These are phyloP conservation scores for Baryphthengus martii DNA, from an alignment of 2,113 vertebrate species.

Conservation along the genomic window DNA sequence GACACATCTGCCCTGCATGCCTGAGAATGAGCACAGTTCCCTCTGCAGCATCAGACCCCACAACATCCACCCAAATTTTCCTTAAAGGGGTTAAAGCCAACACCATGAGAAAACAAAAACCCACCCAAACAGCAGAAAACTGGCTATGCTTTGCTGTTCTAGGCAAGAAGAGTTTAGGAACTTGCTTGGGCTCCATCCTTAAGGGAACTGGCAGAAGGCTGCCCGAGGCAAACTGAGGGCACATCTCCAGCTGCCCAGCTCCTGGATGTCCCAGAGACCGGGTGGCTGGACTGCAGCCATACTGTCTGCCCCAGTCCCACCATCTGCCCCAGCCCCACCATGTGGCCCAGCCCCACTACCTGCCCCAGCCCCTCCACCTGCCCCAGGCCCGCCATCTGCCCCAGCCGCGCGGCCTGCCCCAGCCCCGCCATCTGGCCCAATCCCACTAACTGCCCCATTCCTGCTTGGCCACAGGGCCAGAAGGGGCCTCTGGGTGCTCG, in stretches of 20 bases:
- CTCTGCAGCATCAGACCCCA: background rate
- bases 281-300: background rate
- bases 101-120: accelerated
- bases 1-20: background rate
- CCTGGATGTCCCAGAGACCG: background rate
- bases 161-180: background rate
- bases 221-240: accelerated
- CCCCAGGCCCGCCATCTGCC: background rate
- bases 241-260: background rate
- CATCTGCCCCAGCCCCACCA: background rate
- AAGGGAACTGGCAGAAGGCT: accelerated
- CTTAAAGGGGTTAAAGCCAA: background rate
- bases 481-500: accelerated
- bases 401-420: too few species aligned
- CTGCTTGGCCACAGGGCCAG: accelerated
- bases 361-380: background rate
- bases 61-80: background rate
- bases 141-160: background rate
- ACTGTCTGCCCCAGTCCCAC: too few species aligned
- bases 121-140: background rate
- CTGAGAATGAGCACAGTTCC: background rate
- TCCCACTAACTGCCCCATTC: background rate
- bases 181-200: accelerated
- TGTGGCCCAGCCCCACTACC: too few species aligned
- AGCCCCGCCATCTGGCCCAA: too few species aligned